phyloP scores from a whole-genome alignment of 2,113 vertebrate species.

The Paramisgurnus dabryanus region DNA sequence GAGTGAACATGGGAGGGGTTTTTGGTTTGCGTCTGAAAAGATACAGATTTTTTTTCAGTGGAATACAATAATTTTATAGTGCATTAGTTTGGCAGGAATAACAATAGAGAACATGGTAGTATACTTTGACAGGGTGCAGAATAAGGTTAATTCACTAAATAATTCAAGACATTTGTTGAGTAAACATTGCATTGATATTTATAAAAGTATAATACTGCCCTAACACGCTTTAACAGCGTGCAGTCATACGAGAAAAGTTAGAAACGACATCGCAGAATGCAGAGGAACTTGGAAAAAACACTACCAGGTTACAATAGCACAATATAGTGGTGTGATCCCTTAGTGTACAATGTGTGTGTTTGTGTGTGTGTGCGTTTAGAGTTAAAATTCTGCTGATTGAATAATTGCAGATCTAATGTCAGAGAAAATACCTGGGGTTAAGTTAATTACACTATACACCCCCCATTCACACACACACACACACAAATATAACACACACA shows the following conservation, averaged over 20 bases:
- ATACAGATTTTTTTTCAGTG: constrained; percentile 15
- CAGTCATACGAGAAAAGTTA: constrained; percentile 47
- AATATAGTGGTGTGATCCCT: constrained; percentile 47
- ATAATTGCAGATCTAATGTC: constrained; percentile 48
- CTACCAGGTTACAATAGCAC: constrained; percentile 19
- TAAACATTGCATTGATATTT: constrained; percentile 37
- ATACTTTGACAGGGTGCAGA: not conserved
- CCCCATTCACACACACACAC: constrained; percentile 38
- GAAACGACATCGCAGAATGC: constrained; percentile 25
- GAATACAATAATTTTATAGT: constrained; percentile 27
- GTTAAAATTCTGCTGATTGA: constrained; percentile 32
- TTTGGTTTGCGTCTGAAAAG: constrained; percentile 29
- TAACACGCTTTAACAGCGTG: constrained; percentile 41
- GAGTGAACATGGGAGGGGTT: not conserved
- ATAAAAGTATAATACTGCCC: constrained; percentile 54
- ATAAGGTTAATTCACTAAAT: constrained; percentile 20
- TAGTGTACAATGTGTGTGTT: constrained; percentile 22
- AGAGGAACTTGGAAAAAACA: constrained; percentile 29
- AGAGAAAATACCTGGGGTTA: constrained; percentile 49
- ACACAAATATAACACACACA: constrained; percentile 14
- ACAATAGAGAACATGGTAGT: constrained; percentile 19
- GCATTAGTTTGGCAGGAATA: constrained; percentile 28
- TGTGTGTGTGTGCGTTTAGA: constrained; percentile 11
- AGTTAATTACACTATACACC: constrained; percentile 46
- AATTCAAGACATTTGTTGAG: constrained; percentile 17